A percentile compares a stretch with the other conserved stretches of the same genome.
These are phyloP conservation scores for Otocyon megalotis DNA, from an alignment of 2,113 vertebrate genomes.

Conservation along the genomic window DNA sequence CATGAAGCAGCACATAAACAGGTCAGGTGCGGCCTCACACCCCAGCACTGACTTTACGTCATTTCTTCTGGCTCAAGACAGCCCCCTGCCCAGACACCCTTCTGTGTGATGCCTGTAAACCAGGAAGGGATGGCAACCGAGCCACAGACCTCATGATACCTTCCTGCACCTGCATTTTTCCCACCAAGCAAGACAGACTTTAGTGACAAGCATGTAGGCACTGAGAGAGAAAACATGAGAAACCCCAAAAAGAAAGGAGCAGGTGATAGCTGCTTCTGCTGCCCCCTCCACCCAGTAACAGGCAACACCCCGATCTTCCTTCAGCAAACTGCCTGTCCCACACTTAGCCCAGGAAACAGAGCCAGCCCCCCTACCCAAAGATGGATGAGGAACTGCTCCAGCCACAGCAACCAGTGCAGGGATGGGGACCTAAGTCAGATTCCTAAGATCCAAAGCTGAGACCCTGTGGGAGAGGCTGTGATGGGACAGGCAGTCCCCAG, in stretches of 20 bases:
- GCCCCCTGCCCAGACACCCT: background rate
- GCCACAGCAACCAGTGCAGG: background rate
- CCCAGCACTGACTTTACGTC: rapidly evolving
- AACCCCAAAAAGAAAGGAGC: too few relatives aligned
- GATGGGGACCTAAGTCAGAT: background rate
- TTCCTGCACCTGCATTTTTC: rapidly evolving
- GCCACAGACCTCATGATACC: rapidly evolving
- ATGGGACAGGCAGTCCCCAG: background rate
- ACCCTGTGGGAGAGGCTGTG: rapidly evolving
- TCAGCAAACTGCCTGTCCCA: rapidly evolving
- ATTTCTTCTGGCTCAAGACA: rapidly evolving
- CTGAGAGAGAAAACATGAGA: rapidly evolving
- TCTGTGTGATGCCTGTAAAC: rapidly evolving
- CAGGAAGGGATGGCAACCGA: background rate
- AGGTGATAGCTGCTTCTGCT: rapidly evolving
- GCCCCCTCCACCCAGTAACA: rapidly evolving
- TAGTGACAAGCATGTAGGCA: rapidly evolving
- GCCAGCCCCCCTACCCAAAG: too few relatives aligned
- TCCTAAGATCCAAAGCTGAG: rapidly evolving
- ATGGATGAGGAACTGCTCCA: rapidly evolving
- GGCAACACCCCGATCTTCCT: background rate
- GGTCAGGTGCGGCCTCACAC: rapidly evolving
- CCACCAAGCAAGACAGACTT: background rate
- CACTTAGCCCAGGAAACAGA: rapidly evolving
- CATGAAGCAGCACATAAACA: rapidly evolving